phyloP scores from a whole-genome alignment of 2,113 vertebrate species.

The Phyllopteryx taeniolatus region DNA sequence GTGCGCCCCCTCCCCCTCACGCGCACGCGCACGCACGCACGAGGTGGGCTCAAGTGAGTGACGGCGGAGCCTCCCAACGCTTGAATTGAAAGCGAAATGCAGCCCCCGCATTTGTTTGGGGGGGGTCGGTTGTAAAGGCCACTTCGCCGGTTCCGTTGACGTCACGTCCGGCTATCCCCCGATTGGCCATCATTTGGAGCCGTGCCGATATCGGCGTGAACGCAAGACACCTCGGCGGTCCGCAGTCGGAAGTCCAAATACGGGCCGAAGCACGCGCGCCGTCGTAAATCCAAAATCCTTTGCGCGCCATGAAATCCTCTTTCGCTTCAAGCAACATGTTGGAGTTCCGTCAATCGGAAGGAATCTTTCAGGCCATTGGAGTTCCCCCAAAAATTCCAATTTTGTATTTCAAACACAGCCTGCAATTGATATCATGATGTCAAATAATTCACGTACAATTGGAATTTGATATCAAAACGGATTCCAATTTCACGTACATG shows the following conservation, averaged over 20 bases:
- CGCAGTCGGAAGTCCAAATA: slow-evolving; percentile 1
- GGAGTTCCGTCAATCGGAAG: too few species aligned
- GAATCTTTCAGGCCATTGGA: too few species aligned
- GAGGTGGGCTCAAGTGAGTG: slow-evolving; percentile 57
- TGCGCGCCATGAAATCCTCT: too few species aligned
- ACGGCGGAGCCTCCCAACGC: slow-evolving; percentile 16
- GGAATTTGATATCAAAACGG: too few species aligned
- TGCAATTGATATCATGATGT: too few species aligned
- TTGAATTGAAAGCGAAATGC: neutral
- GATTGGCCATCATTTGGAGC: slow-evolving; percentile 62
- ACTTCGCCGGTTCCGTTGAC: slow-evolving; percentile 55
- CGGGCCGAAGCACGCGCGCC: neutral
- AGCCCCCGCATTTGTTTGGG: neutral
- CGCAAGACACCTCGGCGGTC: neutral
- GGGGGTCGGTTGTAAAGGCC: slow-evolving; percentile 19
- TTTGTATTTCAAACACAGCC: too few species aligned
- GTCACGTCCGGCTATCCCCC: slow-evolving; percentile 72
- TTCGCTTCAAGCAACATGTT: too few species aligned
- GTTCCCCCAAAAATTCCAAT: too few species aligned
- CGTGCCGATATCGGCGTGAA: neutral
- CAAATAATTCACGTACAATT: too few species aligned
- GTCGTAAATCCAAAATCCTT: neutral
- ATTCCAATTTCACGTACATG: too few species aligned
- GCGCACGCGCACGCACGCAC: slow-evolving; percentile 45
- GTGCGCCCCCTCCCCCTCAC: slow-evolving; percentile 51